A percentile compares a stretch with the other conserved stretches of the same genome.
Conservation (phyloP, 2,888 invertebrate species). For the Calameuta filiformis region DNA sequence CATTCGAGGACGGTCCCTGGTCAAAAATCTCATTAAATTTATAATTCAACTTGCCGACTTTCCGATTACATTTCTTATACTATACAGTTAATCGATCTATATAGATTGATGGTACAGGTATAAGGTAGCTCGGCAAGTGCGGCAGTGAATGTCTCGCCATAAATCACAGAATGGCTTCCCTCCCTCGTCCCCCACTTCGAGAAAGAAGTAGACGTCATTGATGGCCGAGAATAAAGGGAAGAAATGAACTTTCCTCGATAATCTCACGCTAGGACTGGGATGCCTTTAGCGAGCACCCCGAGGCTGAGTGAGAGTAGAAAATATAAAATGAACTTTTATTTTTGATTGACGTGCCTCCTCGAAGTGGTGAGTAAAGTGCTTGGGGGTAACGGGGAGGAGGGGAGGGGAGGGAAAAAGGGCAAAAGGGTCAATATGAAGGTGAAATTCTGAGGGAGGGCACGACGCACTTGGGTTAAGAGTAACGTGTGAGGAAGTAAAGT, state of each 20-base stretch:
- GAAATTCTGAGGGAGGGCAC: conserved; percentile 36
- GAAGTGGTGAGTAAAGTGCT: not conserved
- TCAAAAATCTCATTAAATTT: not conserved
- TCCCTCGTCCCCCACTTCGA: not conserved
- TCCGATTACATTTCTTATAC: not conserved
- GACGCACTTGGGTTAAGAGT: conserved; percentile 45
- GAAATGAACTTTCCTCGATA: not conserved
- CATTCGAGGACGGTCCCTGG: not conserved
- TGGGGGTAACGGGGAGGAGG: not conserved
- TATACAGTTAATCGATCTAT: conserved; percentile 10
- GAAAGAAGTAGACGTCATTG: conserved; percentile 5
- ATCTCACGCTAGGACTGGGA: not conserved
- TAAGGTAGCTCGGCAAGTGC: not conserved
- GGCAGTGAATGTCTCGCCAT: conserved; percentile 5
- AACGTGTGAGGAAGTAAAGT: not conserved
- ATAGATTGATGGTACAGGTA: conserved; percentile 1
- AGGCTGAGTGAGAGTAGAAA: conserved; percentile 16
- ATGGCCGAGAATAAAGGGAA: not conserved
- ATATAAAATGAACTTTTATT: conserved; percentile 27
- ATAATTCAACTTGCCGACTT: not conserved
- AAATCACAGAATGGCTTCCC: not conserved
- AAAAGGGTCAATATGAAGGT: conserved; percentile 24
- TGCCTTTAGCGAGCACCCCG: not conserved
- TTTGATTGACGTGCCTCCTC: conserved; percentile 28
- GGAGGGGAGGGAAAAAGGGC: not conserved